A percentile compares a stretch with the other conserved stretches of the same genome.
phyloP scores from a whole-genome alignment of 2,113 vertebrate species.

The Manacus vitellinus region DNA sequence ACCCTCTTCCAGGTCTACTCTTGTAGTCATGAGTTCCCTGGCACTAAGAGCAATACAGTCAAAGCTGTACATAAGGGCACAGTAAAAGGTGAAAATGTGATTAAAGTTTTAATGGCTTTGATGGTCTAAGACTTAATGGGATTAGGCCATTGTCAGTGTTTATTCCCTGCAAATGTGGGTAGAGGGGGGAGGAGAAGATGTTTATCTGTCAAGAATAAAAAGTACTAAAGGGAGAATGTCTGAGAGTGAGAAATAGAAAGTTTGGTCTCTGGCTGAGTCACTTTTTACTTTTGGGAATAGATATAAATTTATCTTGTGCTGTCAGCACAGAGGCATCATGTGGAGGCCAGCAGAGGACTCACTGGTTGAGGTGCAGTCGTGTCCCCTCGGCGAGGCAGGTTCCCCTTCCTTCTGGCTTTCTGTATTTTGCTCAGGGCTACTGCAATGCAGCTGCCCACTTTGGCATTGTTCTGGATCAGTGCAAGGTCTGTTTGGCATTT shows the following conservation, averaged over 20 bases:
- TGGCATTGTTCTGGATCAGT: slow-evolving; percentile 88
- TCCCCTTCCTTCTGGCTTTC: slow-evolving; percentile 8
- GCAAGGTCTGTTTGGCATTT: slow-evolving; percentile 79
- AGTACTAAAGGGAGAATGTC: not conserved
- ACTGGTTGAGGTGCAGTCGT: slow-evolving; percentile 23
- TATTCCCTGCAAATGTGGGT: not conserved
- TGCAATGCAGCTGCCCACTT: slow-evolving; percentile 86
- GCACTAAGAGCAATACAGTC: not conserved
- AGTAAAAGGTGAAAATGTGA: slow-evolving; percentile 27
- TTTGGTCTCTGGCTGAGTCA: not conserved
- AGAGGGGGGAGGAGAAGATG: not conserved
- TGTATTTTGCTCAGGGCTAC: slow-evolving; percentile 76
- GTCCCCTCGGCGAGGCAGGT: not conserved
- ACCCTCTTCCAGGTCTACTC: not conserved
- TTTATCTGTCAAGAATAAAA: not conserved
- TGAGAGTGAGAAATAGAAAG: not conserved
- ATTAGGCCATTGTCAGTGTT: not conserved
- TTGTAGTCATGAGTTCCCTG: not conserved
- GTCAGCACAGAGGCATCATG: not conserved
- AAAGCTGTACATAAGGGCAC: not conserved
- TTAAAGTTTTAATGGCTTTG: slow-evolving; percentile 16
- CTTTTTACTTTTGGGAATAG: not conserved
- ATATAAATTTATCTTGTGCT: not conserved
- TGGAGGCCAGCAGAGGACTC: slow-evolving; percentile 17
- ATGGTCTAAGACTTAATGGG: not conserved